Percentiles rank a stretch among this genome's conserved stretches.
These are phyloP conservation scores for Numida meleagris DNA, from an alignment of 2,113 vertebrate genomes.

Conservation along the genomic window DNA sequence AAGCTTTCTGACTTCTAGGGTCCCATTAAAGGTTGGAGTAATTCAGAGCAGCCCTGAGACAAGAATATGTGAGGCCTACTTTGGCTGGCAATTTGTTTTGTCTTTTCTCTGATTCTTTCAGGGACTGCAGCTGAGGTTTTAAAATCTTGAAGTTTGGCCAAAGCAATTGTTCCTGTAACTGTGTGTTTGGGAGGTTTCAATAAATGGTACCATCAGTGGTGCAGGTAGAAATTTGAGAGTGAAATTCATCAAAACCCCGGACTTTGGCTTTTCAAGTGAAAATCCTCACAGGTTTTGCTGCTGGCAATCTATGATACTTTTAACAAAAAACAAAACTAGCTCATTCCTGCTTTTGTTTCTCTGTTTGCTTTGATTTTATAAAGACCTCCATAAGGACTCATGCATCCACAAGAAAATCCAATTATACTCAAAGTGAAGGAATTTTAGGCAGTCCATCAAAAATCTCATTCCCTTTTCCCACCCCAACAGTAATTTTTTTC, in stretches of 20 bases:
- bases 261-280: background rate
- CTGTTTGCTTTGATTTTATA: background rate
- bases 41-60: background rate
- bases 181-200: background rate
- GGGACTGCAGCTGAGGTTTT: background rate
- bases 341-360: background rate
- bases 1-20: background rate
- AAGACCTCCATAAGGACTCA: rapidly evolving
- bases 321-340: background rate
- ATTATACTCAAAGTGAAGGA: background rate
- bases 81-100: background rate
- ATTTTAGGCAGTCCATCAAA: background rate
- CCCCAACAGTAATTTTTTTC: background rate
- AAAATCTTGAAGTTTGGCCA: background rate
- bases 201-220: background rate
- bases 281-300: background rate
- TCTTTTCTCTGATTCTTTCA: background rate
- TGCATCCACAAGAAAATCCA: background rate
- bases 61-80: background rate
- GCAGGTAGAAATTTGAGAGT: background rate
- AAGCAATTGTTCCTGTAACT: background rate
- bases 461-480: background rate
- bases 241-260: background rate
- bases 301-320: background rate
- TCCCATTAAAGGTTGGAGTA: background rate